Base-by-base conservation (phyloP, 2,113 vertebrate genomes). In the Toxostoma redivivum region DNA sequence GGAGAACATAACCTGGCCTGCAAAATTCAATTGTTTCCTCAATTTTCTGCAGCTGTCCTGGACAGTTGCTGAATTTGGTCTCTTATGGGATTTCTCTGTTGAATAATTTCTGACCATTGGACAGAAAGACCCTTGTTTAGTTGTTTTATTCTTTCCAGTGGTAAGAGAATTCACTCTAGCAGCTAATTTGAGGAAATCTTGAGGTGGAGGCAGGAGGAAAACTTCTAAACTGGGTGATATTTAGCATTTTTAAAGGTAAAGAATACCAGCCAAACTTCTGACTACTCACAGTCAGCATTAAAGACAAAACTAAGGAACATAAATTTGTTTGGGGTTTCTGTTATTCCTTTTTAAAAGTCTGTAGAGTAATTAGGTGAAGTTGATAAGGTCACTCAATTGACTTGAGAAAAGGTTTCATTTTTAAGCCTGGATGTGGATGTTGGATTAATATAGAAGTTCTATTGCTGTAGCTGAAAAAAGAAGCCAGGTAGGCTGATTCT, bases 41-140 rank as follows among this genome's bases (percentile, higher is more conserved):
- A 38, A 21, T 73, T 95, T 94, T 95, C 61, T 90, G 79, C 92
- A 95, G 95, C 84, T 96, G 72, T 84, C 54, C 67, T 96, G 86
- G 79, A 88, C 44, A 83, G 61, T 72, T 91, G 38, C 54, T 95
- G 47, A 12, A 71, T 77, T 40, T 84, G 37, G 33, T 81, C 86
- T 84, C 88, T 57, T 27, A 12, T 19, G 81, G 67, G 77, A 92
- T 54, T 91, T 86, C 19, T 69, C 65, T 66, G 23, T 45, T 82
- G 65, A 84, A 76, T 51, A 7, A 20, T 92, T 90, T 91, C 77
- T 90, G 79, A 95, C 56, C 84, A 89, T 17, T 53, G 45, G 35
- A 91, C 50, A 90, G 47, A 74, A 83, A 76, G 28, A 42, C 25
- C 18, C 44, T 89, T 76, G 50, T 90, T 94, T 47, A 57, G 28